These are phyloP conservation scores for Pachymerium ferrugineum DNA, from an alignment of 2,888 invertebrate species.

Conservation along the genomic window DNA sequence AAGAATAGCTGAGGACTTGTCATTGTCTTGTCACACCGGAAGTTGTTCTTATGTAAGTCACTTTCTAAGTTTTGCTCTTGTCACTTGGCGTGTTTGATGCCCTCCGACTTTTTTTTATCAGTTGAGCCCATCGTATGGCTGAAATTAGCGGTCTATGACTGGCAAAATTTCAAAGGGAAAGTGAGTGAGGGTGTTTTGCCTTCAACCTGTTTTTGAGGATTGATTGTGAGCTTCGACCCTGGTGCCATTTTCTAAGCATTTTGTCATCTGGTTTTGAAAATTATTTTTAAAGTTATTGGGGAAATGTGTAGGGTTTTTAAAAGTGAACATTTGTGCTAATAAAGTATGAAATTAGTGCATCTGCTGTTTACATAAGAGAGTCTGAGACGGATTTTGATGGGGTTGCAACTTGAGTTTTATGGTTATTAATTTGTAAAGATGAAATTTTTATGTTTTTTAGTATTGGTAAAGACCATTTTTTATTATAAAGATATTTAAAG, in stretches of 20 bases:
- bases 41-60: not conserved
- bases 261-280: not conserved
- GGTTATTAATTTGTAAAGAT: not conserved
- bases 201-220: slow-evolving; percentile 1
- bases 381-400: not conserved
- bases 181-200: not conserved
- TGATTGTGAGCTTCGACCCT: not conserved
- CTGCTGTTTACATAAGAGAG: not conserved
- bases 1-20: not conserved
- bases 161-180: slow-evolving; percentile 4
- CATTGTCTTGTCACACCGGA: not conserved
- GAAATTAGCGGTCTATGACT: slow-evolving; percentile 21
- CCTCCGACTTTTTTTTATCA: not conserved
- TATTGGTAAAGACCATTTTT: too few species aligned
- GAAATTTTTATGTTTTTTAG: too few species aligned
- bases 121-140: slow-evolving; percentile 1
- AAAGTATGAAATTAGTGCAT: slow-evolving; percentile 30
- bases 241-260: slow-evolving; percentile 3
- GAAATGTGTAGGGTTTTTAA: not conserved
- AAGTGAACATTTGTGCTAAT: not conserved
- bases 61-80: not conserved
- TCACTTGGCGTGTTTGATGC: not conserved
- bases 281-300: not conserved
- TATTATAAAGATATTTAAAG: too few species aligned
- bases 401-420: too few species aligned